These are phyloP conservation scores for Leptobrachium ailaonicum DNA, from an alignment of 2,113 vertebrate genomes.

Conservation along the genomic window DNA sequence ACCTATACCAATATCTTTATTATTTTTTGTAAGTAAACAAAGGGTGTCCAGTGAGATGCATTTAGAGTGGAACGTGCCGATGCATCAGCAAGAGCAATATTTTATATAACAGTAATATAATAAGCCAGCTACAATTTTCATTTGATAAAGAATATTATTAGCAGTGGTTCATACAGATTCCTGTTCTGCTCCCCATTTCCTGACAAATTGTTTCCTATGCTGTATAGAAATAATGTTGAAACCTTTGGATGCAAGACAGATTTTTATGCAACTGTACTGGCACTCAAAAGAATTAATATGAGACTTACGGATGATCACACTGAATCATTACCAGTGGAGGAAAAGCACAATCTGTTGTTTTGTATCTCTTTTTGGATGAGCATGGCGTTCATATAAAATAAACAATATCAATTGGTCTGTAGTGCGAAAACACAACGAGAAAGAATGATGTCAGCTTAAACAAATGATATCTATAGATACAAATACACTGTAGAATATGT, in stretches of 20 bases:
- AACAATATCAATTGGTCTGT: slow-evolving; percentile 73
- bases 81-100: background rate
- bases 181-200: background rate
- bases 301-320: slow-evolving; percentile 69
- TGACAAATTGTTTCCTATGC: background rate
- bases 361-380: slow-evolving; percentile 82
- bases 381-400: slow-evolving; percentile 70
- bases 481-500: slow-evolving; percentile 74
- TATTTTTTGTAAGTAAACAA: background rate
- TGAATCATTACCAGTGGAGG: slow-evolving; percentile 65
- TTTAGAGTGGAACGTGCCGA: background rate
- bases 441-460: slow-evolving; percentile 85
- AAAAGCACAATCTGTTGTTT: slow-evolving; percentile 74
- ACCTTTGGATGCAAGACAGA: background rate
- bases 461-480: slow-evolving; percentile 74
- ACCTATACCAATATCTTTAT: too few species aligned
- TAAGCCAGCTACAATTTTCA: background rate
- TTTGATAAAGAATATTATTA: background rate
- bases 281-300: slow-evolving; percentile 39
- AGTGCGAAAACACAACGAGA: slow-evolving; percentile 67
- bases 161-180: background rate
- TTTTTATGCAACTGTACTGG: background rate
- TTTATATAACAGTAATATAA: slow-evolving; percentile 6
- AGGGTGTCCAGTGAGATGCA: too few species aligned
- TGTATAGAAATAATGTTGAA: background rate